Evolutionary conservation across 2,888 invertebrate genomes (phyloP), one percentile per base, ranked within the genome.

Genomic region (Rhagium mordax): DNA sequence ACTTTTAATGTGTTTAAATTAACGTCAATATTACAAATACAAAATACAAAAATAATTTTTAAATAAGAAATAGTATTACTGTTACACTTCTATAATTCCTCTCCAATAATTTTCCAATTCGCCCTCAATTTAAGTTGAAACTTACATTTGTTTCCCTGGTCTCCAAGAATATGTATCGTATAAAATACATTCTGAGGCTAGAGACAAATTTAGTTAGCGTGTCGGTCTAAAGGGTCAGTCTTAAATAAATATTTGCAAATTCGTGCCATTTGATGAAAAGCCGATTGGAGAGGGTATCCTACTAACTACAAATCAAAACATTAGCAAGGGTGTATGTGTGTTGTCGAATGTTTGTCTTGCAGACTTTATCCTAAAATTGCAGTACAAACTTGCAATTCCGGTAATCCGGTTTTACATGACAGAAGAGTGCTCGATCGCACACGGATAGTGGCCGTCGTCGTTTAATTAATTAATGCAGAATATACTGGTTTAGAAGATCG

Each of bases 301-400:
- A 64, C 77, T 78, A 79, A 80, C 78, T 81, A 68, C 76, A 74
- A 79, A 81, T 81, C 78, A 79, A 80, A 80, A 79, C 77, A 78
- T 76, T 61, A 71, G 61, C 74, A 51, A 33, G 73, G 70, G 41
- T 41, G 41, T 41, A 41, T 41, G 51, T 55, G 71, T 64, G 66
- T 75, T 76, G 81, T 81, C 80, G 80, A 84, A 75, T 84, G 84
- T 84, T 84, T 84, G 81, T 80, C 82, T 80, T 78, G 78, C 77
- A 76, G 65, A 65, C 65, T 65, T 53, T 16, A 18, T 64, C 53
- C 33, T 65, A 53, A 33, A 53, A 65, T 18, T 61, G 41, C 60
- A 51, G 20, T 60, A 48, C 60, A 48, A 49, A 48, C 60, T 49
- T n/a, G 47, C 51, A 59, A 53, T 60, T 69, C 57, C 18, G 16